phyloP scores from a whole-genome alignment of 2,113 vertebrate genomes.

The Carassius gibelio region DNA sequence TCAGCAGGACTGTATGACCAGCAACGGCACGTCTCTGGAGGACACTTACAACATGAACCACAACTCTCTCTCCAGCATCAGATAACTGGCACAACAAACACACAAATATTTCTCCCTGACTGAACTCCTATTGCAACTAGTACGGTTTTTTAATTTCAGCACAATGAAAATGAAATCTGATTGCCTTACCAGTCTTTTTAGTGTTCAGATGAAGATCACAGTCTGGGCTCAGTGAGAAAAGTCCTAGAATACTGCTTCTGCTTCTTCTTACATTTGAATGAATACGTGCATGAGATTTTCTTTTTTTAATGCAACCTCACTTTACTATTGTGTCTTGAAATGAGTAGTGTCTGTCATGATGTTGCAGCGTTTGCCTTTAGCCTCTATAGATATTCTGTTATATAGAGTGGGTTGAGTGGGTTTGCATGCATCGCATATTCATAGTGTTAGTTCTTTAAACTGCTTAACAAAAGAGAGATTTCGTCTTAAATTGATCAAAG shows the following conservation, averaged over 20 bases:
- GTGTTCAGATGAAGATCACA: not conserved
- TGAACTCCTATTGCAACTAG: not conserved
- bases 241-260: too few relatives aligned
- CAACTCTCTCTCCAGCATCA: slow-evolving; percentile 90
- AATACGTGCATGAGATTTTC: not conserved
- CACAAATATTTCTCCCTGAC: slow-evolving; percentile 22
- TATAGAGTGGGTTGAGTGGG: not conserved
- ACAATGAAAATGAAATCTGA: too few relatives aligned
- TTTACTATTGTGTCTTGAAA: not conserved
- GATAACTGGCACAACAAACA: slow-evolving; percentile 87
- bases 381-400: not conserved
- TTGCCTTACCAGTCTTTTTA: too few relatives aligned
- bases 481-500: not conserved
- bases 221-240: not conserved
- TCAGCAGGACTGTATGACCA: slow-evolving; percentile 88
- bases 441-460: not conserved
- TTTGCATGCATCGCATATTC: slow-evolving; percentile 4
- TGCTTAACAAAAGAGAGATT: too few relatives aligned
- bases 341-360: not conserved
- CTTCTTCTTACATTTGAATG: not conserved
- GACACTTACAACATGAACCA: slow-evolving; percentile 85
- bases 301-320: not conserved
- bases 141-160: not conserved
- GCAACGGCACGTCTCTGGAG: slow-evolving; percentile 91
- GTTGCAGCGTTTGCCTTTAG: not conserved